Evolutionary conservation across 2,797 vertebrate species (phyloP).

Genomic region (Coendou prehensilis): DNA sequence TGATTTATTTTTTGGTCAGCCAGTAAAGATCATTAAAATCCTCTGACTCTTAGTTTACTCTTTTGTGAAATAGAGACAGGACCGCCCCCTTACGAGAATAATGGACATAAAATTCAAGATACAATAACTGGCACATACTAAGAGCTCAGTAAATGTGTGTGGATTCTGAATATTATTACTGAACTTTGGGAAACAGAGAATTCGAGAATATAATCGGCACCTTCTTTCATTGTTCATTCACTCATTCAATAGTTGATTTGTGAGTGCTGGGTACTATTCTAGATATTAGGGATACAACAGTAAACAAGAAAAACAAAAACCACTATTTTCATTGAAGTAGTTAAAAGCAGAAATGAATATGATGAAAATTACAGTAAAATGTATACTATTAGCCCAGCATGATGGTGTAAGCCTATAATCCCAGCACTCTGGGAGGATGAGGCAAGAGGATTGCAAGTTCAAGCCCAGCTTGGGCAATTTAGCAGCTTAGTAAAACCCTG

Average conservation of each 20-base stretch:
- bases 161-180: neutral
- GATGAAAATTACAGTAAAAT: neutral
- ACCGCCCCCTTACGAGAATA: neutral
- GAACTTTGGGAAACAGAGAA: neutral
- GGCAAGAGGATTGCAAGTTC: neutral
- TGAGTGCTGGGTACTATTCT: neutral
- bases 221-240: neutral
- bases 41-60: neutral
- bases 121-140: neutral
- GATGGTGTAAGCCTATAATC: neutral
- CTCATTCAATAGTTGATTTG: neutral
- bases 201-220: neutral
- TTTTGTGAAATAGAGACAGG: neutral
- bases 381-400: neutral
- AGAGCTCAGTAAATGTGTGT: neutral
- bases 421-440: neutral
- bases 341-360: neutral
- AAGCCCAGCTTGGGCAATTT: neutral
- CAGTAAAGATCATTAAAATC: conserved; percentile 45
- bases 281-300: neutral
- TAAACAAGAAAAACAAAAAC: neutral
- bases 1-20: neutral
- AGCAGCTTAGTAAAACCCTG: neutral
- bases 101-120: neutral
- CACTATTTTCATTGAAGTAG: neutral